Evolutionary conservation across 2,888 invertebrate species (phyloP).

Genomic region (Spialia ferax): DNA sequence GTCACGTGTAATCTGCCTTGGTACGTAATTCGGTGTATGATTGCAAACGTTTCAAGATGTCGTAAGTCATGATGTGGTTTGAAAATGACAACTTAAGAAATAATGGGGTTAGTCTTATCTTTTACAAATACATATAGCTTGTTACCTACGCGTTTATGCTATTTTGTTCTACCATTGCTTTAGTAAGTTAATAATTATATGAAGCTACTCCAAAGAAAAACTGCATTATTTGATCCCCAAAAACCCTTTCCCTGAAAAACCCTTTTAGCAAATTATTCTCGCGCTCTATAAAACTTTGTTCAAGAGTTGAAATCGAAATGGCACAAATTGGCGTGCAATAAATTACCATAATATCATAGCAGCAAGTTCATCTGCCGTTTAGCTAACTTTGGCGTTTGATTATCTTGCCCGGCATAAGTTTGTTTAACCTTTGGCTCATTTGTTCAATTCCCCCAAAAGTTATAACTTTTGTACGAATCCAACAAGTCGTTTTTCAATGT

Average conservation of each 20-base stretch:
- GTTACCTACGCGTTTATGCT: conserved; percentile 62
- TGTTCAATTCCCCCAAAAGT: conserved; percentile 59
- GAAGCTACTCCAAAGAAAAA: neutral
- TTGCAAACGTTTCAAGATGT: conserved; percentile 71
- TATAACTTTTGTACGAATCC: conserved; percentile 51
- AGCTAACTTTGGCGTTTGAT: conserved; percentile 80
- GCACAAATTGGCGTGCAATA: conserved; percentile 79
- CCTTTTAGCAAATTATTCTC: conserved; percentile 16
- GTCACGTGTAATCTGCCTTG: conserved; percentile 82
- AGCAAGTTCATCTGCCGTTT: conserved; percentile 83
- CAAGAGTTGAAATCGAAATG: conserved; percentile 70
- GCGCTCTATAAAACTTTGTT: conserved; percentile 64
- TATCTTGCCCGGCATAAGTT: conserved; percentile 69
- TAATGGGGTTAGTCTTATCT: conserved; percentile 81
- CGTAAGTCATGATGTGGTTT: conserved; percentile 40
- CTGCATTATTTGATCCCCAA: conserved; percentile 11
- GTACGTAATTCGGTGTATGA: conserved; percentile 82
- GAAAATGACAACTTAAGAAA: conserved; percentile 74
- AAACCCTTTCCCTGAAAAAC: conserved; percentile 22
- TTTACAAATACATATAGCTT: conserved; percentile 66
- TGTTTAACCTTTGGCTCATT: conserved; percentile 72
- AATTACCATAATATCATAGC: conserved; percentile 83
- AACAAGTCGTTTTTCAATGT: neutral
- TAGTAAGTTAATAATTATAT: neutral
- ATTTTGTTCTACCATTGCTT: conserved; percentile 51